Evolutionary conservation across 2,113 vertebrate genomes (phyloP).

Genomic region (Tretioscincus oriximinensis): DNA sequence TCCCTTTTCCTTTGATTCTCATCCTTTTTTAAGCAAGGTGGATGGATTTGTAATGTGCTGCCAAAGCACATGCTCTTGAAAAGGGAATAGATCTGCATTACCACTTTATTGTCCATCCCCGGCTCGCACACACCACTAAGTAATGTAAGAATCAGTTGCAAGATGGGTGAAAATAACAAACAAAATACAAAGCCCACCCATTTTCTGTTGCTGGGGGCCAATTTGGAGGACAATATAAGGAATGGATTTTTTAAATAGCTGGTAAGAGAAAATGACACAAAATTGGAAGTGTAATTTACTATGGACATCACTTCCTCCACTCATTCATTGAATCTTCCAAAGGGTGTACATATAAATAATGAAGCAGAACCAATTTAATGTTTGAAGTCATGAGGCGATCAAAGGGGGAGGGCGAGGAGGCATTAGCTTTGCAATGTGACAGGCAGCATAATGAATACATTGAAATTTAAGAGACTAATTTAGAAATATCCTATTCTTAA

Average conservation of each 20-base stretch:
- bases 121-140: not conserved
- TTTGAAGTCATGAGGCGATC: slow-evolving; percentile 14
- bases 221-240: slow-evolving; percentile 17
- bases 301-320: not conserved
- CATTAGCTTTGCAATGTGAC: slow-evolving; percentile 6
- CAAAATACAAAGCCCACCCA: not conserved
- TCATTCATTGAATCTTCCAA: not conserved
- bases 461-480: slow-evolving; percentile 3
- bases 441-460: slow-evolving; percentile 6
- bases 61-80: not conserved
- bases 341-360: slow-evolving; percentile 25
- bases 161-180: not conserved
- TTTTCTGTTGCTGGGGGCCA: slow-evolving; percentile 11
- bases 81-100: not conserved
- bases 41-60: not conserved
- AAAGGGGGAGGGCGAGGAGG: slow-evolving; percentile 12
- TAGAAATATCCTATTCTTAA: not conserved
- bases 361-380: slow-evolving; percentile 19
- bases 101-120: not conserved
- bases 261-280: slow-evolving; percentile 31
- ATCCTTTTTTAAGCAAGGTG: not conserved
- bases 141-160: slow-evolving; percentile 3
- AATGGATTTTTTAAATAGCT: slow-evolving; percentile 13
- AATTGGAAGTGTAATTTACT: slow-evolving; percentile 18
- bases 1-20: not conserved